Percentiles rank a stretch among this genome's conserved stretches.
phyloP scores from a whole-genome alignment of 2,888 invertebrate species.

The Stenurella melanura region DNA sequence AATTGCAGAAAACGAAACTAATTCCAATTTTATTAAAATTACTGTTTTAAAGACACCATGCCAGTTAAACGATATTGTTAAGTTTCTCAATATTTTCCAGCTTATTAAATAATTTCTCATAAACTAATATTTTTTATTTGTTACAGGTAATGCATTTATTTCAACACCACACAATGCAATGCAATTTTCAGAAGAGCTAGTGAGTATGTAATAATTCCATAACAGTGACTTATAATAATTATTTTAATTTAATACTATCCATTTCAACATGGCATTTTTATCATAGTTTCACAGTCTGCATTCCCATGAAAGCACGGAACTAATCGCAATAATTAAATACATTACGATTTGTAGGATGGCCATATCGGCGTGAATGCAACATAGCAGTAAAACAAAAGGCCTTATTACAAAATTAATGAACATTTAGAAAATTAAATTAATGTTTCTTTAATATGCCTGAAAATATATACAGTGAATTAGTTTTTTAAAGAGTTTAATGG shows the following conservation, averaged over 20 bases:
- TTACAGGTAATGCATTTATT: conserved; percentile 51
- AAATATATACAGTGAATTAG: neutral
- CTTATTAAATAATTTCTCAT: conserved; percentile 5
- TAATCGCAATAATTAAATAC: conserved; percentile 37
- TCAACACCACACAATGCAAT: conserved; percentile 47
- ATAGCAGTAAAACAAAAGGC: conserved; percentile 14
- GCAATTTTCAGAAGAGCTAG: conserved; percentile 38
- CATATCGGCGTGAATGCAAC: neutral
- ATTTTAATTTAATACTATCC: conserved; percentile 36
- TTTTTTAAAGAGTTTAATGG: neutral
- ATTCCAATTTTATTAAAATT: no score
- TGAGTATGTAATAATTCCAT: conserved; percentile 44
- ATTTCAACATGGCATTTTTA: conserved; percentile 40
- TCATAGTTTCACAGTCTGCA: conserved; percentile 37
- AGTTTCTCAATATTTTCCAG: neutral
- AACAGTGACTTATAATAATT: conserved; percentile 39
- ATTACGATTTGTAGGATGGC: conserved; percentile 16
- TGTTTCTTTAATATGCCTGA: conserved; percentile 1
- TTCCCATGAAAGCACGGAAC: conserved; percentile 44
- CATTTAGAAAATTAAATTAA: conserved; percentile 8
- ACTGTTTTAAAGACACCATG: neutral
- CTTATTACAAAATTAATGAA: conserved; percentile 17
- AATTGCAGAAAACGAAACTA: no score
- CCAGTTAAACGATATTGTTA: neutral
- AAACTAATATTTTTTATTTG: conserved; percentile 43